These are phyloP conservation scores for Falco concolor DNA, from an alignment of 2,797 vertebrate genomes.

Conservation along the genomic window DNA sequence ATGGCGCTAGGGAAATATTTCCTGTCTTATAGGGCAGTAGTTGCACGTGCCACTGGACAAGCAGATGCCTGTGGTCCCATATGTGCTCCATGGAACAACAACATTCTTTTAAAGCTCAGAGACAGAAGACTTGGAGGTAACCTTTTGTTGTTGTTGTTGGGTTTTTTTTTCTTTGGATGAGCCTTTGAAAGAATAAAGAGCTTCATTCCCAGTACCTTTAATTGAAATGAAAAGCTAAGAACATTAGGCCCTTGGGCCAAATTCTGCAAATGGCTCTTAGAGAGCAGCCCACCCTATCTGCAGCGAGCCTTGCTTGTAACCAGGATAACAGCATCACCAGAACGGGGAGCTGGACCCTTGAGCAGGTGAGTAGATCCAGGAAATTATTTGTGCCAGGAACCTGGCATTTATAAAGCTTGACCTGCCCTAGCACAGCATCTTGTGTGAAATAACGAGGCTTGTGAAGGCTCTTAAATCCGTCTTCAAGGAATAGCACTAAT, in stretches of 20 bases:
- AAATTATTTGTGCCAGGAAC: neutral
- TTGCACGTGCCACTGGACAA: neutral
- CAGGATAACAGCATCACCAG: neutral
- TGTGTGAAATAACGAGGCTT: neutral
- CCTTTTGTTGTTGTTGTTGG: neutral
- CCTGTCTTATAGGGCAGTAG: neutral
- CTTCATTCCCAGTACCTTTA: neutral
- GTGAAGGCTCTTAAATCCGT: neutral
- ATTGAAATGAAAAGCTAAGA: neutral
- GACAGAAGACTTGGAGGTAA: neutral
- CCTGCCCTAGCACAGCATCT: neutral
- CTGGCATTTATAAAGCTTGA: neutral
- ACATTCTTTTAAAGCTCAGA: neutral
- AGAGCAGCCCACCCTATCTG: neutral
- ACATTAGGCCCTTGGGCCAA: neutral
- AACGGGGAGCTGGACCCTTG: neutral
- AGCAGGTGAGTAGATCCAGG: neutral
- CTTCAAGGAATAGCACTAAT: conserved; percentile 17
- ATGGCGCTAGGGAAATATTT: neutral
- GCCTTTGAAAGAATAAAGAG: neutral
- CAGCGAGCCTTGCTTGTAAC: neutral
- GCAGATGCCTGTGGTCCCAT: neutral
- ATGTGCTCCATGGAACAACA: neutral
- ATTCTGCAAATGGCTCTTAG: neutral
- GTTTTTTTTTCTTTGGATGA: neutral